phyloP scores from a whole-genome alignment of 2,888 invertebrate species.

The Drosophila paucipuncta region DNA sequence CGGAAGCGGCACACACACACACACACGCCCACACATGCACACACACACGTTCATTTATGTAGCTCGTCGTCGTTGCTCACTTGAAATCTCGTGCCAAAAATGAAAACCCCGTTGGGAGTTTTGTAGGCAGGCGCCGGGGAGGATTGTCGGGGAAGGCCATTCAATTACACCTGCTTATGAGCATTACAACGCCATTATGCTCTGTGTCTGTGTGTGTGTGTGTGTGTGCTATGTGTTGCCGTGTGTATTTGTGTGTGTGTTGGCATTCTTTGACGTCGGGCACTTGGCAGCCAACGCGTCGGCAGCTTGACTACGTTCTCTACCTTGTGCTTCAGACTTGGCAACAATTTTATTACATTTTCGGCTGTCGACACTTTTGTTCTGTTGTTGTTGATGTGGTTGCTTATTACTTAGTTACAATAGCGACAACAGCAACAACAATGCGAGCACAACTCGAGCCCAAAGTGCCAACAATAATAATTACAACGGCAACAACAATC shows the following conservation, averaged over 20 bases:
- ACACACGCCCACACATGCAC: not conserved
- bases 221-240: slow-evolving; percentile 7
- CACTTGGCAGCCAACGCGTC: slow-evolving; percentile 45
- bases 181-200: slow-evolving; percentile 64
- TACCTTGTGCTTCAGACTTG: slow-evolving; percentile 50
- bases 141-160: slow-evolving; percentile 49
- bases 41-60: slow-evolving; percentile 1
- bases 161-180: slow-evolving; percentile 79
- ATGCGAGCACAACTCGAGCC: slow-evolving; percentile 37
- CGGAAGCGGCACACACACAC: slow-evolving; percentile 34
- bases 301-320: slow-evolving; percentile 21
- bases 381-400: slow-evolving; percentile 45
- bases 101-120: slow-evolving; percentile 51
- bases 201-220: slow-evolving; percentile 22
- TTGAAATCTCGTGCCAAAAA: slow-evolving; percentile 64
- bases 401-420: slow-evolving; percentile 65
- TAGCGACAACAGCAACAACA: slow-evolving; percentile 30
- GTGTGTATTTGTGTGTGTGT: slow-evolving; percentile 18
- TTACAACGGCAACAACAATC: slow-evolving; percentile 47
- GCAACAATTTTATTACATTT: slow-evolving; percentile 79
- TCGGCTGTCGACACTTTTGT: slow-evolving; percentile 73
- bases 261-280: slow-evolving; percentile 24
- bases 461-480: slow-evolving; percentile 77
- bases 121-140: not conserved
- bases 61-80: slow-evolving; percentile 40